phyloP scores from a whole-genome alignment of 2,888 invertebrate species.

The Drosophila borealis region DNA sequence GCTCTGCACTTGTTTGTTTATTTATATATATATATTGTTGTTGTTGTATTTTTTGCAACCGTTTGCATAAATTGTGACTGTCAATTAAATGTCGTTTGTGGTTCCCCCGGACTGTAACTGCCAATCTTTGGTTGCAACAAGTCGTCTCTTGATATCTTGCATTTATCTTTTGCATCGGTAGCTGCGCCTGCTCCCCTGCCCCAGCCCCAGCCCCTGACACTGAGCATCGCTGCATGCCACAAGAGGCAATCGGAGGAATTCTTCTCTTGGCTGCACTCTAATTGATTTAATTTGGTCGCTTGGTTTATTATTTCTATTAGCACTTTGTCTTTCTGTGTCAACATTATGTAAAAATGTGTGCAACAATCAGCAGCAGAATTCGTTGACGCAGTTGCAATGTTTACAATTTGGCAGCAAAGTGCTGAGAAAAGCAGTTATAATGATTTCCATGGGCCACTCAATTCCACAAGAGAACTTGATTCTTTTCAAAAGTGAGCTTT shows the following conservation, averaged over 20 bases:
- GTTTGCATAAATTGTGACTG: slow-evolving; percentile 79
- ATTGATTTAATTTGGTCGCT: slow-evolving; percentile 76
- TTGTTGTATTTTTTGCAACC: slow-evolving; percentile 41
- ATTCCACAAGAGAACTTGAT: neutral
- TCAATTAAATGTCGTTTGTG: slow-evolving; percentile 72
- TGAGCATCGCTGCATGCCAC: slow-evolving; percentile 41
- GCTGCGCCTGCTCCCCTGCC: slow-evolving; percentile 30
- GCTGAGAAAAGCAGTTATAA: slow-evolving; percentile 1
- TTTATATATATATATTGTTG: slow-evolving; percentile 32
- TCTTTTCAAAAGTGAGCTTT: neutral
- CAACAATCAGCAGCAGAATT: slow-evolving; percentile 40
- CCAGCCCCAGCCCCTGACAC: slow-evolving; percentile 1
- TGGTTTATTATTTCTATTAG: slow-evolving; percentile 74
- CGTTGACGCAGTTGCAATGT: slow-evolving; percentile 15
- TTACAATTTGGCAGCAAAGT: slow-evolving; percentile 9
- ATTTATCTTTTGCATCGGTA: slow-evolving; percentile 53
- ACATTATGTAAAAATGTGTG: slow-evolving; percentile 63
- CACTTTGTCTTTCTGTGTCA: slow-evolving; percentile 77
- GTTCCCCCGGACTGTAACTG: slow-evolving; percentile 53
- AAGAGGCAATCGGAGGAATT: slow-evolving; percentile 62
- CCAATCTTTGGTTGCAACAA: slow-evolving; percentile 57
- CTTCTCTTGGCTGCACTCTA: slow-evolving; percentile 56
- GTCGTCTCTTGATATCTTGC: slow-evolving; percentile 44
- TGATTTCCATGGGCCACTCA: neutral
- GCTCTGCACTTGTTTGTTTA: slow-evolving; percentile 43